phyloP scores from a whole-genome alignment of 1,140 invertebrate genomes.

The Micrasema longulum region DNA sequence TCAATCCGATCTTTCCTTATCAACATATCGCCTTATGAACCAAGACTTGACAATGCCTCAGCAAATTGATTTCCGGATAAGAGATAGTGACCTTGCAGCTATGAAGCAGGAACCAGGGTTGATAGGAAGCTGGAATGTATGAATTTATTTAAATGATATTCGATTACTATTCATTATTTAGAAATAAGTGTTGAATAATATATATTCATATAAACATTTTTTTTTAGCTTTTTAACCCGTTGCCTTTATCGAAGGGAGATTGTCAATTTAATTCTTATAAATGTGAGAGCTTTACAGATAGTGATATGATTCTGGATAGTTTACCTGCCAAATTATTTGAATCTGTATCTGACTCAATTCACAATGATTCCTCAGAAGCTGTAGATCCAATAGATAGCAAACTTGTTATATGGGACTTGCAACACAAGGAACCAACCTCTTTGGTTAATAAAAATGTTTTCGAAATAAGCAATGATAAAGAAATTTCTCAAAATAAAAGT shows the following conservation, averaged over 20 bases:
- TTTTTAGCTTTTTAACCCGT: constrained; percentile 47
- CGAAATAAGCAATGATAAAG: constrained; percentile 33
- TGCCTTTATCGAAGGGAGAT: constrained; percentile 45
- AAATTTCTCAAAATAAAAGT: constrained; percentile 8
- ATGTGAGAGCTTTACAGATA: constrained; percentile 53
- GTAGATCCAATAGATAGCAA: constrained; percentile 46
- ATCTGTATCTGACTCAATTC: constrained; percentile 45
- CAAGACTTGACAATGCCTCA: constrained; percentile 43
- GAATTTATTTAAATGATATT: background rate
- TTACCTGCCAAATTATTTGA: constrained; percentile 52
- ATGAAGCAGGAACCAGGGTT: constrained; percentile 52
- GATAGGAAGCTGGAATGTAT: constrained; percentile 43
- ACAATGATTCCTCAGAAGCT: constrained; percentile 21
- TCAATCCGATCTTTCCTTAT: constrained; percentile 45
- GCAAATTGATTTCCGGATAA: constrained; percentile 47
- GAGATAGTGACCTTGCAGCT: constrained; percentile 45
- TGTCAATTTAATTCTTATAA: constrained; percentile 51
- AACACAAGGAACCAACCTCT: constrained; percentile 41
- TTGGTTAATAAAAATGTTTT: constrained; percentile 45
- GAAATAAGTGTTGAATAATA: background rate
- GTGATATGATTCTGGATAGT: constrained; percentile 49
- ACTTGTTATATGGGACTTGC: constrained; percentile 45
- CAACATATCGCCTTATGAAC: constrained; percentile 37
- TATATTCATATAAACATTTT: constrained; percentile 15
- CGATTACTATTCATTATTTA: constrained; percentile 1